Evolutionary conservation across 2,113 vertebrate genomes (phyloP).

Genomic region (Corythoichthys intestinalis): DNA sequence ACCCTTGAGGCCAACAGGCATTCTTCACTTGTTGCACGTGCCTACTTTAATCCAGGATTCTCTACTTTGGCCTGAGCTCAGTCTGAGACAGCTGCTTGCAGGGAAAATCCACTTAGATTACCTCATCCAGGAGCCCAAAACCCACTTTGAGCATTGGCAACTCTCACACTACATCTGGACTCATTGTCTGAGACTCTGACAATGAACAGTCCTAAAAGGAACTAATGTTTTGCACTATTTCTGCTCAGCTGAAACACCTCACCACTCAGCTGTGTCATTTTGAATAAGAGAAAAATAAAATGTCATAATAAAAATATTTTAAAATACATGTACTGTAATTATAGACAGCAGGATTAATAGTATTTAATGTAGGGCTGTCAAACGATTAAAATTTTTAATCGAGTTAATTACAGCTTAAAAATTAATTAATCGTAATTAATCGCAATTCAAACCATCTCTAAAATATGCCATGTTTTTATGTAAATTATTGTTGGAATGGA

Average conservation of each 20-base stretch:
- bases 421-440: no score
- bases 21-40: constrained; percentile 28
- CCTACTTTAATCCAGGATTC: constrained; percentile 69
- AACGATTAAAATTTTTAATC: no score
- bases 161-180: constrained; percentile 5
- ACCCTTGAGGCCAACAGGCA: constrained; percentile 4
- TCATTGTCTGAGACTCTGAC: constrained; percentile 7
- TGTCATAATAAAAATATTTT: constrained; percentile 1
- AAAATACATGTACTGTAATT: background rate
- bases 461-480: no score
- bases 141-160: constrained; percentile 25
- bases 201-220: background rate
- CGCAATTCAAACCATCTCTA: no score
- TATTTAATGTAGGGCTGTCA: background rate
- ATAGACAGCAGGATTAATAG: background rate
- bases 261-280: background rate
- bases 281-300: background rate
- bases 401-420: no score
- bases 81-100: constrained; percentile 65
- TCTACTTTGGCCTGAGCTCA: constrained; percentile 57
- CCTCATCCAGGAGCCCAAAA: constrained; percentile 60
- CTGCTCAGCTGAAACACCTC: background rate
- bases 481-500: no score
- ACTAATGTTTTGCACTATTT: constrained; percentile 4
- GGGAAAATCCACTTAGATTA: constrained; percentile 68